Base-by-base conservation (phyloP, 2,113 vertebrate genomes). In the Corvus cornix region DNA sequence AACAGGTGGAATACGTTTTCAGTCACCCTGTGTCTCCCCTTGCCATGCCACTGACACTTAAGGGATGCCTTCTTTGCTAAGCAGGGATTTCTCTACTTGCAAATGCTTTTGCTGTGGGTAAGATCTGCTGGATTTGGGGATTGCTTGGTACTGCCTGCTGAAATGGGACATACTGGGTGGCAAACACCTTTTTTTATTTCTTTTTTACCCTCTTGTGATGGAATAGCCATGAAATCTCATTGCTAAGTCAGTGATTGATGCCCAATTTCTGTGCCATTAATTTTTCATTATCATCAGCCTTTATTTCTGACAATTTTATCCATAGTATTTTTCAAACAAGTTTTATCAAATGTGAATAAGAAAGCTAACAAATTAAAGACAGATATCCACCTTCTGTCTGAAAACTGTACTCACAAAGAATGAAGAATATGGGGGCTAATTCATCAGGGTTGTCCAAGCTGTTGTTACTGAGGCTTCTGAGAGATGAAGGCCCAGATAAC, bases 401-500 rank as follows among this genome's bases (percentile, higher is more conserved):
- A 90, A 89, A 91, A 56, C 30, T 73, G 17, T 39, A 48, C 22
- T 52, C 24, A 67, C 5, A 63, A 70, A 84, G 46, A 87, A 43
- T 5, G 8, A 56, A 56, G n/a, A 93, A 44, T 53, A 11, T 49
- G 68, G 69, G 23, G 73, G 23, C 63, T 93, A 37, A 88, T 90
- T 90, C 62, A 78, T 28, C n/a, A 66, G 31, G 37, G 13, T 73
- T 92, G 49, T 84, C n/a, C 56, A 90, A 78, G 72, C 41, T 75
- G 77, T 68, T 89, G 49, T 91, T 82, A 51, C 43, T 70, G 82
- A 76, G 56, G 16, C 64, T 93, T 56, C 64, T 84, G 82, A 77
- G 72, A 77, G 79, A 64, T 86, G 64, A 86, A 95, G 68, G 60
- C 46, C 55, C 59, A 70, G 72, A 63, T 95, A 93, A 93, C 84